Evolutionary conservation across 2,888 invertebrate genomes (phyloP), one percentile per base, ranked within the genome.

Genomic region (Phania funesta): DNA sequence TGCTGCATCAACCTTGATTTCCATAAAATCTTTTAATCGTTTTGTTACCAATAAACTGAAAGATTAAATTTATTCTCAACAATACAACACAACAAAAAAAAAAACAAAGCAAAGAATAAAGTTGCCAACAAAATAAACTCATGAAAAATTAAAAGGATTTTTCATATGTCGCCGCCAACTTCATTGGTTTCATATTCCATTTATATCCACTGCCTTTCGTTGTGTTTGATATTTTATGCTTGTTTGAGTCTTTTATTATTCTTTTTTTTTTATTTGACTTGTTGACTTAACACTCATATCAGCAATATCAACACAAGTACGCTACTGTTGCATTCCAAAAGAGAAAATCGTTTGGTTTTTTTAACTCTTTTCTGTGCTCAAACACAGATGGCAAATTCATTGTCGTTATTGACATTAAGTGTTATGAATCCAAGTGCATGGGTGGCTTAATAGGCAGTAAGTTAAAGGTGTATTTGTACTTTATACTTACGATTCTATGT

Each of bases 121-220:
- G 50, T 32, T 2, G 18, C 11, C 54, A 44, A 54, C 7, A 44
- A 54, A 54, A 52, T 13, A 62, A 58, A 74, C 54, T 68, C 80
- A 82, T 80, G 70, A 81, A 83, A 83, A 60, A 75, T 83, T 79
- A 38, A 84, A 85, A 77, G 56, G 77, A 60, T 54, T 77, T 73
- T 78, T 84, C 84, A 78, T 76, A 65, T 85, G 85, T 82, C 80
- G 68, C 68, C 81, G 71, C 76, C 62, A 70, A 77, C 76, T 54
- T 62, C 48, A 64, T 70, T 70, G 68, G 74, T 68, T 80, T 74
- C 73, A 74, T 75, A 64, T 75, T 68, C 64, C 80, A 70, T 70
- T 80, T 68, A 64, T 64, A 68, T 68, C 75, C 80, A 68, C 80
- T 74, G 68, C 62, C 64, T 70, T 29, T 80, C 35, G 62, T 24